Conservation (phyloP, 2,113 vertebrate genomes). For the Aldabrachelys gigantea region DNA sequence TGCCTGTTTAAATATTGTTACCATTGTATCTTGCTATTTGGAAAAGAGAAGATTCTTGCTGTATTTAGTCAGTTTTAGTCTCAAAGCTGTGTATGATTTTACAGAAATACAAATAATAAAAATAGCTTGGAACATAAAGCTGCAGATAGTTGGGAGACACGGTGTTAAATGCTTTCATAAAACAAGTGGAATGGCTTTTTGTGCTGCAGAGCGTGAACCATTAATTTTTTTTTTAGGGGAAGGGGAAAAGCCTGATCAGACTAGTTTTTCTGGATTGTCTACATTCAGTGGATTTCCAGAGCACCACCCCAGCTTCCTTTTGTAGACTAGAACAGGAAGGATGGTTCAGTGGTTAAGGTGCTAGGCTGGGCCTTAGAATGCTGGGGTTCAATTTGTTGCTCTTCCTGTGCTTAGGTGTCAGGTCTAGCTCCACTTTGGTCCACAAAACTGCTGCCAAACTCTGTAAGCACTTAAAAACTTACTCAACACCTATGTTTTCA, state of each 20-base stretch:
- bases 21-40: background rate
- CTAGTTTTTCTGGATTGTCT: background rate
- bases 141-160: background rate
- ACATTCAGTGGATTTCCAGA: background rate
- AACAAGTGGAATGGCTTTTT: background rate
- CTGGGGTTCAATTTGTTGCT: no score
- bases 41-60: background rate
- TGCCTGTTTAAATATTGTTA: background rate
- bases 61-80: background rate
- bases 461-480: no score
- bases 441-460: no score
- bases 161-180: background rate
- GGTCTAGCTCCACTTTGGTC: no score
- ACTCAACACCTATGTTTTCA: no score
- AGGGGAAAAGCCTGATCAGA: background rate
- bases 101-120: background rate
- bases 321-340: no score
- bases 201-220: background rate
- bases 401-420: no score
- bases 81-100: background rate
- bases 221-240: background rate
- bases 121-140: background rate
- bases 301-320: background rate
- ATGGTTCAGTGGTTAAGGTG: no score
- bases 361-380: no score